Conservation (phyloP, 2,113 vertebrate genomes). For the Cervus canadensis region DNA sequence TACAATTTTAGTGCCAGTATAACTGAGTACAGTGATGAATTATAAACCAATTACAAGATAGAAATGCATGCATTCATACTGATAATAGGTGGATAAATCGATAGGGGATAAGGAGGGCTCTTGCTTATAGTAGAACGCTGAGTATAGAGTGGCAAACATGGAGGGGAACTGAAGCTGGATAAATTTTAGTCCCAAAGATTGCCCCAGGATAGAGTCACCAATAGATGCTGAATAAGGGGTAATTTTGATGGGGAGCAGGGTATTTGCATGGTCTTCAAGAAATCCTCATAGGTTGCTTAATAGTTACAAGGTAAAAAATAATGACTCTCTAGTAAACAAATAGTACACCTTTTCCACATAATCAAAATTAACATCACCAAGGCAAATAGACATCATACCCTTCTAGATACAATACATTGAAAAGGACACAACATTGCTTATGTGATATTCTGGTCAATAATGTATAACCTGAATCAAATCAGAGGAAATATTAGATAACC, state of each 20-base stretch:
- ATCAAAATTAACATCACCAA: neutral
- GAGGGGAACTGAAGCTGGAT: neutral
- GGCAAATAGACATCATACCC: neutral
- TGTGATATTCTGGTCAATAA: neutral
- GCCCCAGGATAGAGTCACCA: neutral
- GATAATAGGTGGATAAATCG: neutral
- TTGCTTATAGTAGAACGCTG: neutral
- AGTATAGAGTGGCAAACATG: neutral
- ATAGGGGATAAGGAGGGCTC: neutral
- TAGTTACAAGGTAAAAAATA: neutral
- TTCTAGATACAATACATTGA: neutral
- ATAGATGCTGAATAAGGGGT: neutral
- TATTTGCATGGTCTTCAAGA: neutral
- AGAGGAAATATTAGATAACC: neutral
- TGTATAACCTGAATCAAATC: neutral
- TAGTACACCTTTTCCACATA: neutral
- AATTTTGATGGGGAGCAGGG: neutral
- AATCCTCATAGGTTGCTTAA: neutral
- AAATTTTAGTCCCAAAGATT: neutral
- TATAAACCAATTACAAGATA: conserved; percentile 8
- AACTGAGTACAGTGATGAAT: neutral
- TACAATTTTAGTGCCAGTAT: neutral
- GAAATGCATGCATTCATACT: neutral
- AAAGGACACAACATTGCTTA: neutral
- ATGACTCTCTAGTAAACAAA: neutral